Evolutionary conservation across 2,888 invertebrate species (phyloP).

Genomic region (Ornithoptera priamus): DNA sequence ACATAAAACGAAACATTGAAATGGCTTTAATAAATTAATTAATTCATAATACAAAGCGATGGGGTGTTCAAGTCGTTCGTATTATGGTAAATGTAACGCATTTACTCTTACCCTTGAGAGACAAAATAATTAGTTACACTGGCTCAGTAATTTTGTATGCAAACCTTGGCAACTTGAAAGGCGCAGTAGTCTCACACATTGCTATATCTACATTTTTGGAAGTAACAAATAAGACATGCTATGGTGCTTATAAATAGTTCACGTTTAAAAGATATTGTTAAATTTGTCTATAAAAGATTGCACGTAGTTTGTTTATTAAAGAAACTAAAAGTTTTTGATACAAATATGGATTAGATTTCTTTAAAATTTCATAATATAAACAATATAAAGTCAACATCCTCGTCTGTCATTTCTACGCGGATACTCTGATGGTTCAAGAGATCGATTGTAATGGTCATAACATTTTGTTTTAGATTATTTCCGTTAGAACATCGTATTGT

Average conservation of each 20-base stretch:
- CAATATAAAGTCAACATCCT: neutral
- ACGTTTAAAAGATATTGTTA: too few relatives aligned
- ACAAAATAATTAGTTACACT: neutral
- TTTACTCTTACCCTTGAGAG: neutral
- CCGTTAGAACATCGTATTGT: conserved; percentile 16
- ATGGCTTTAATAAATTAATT: too few relatives aligned
- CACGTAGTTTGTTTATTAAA: too few relatives aligned
- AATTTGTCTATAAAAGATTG: too few relatives aligned
- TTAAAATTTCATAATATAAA: too few relatives aligned
- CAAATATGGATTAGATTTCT: too few relatives aligned
- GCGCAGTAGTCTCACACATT: too few relatives aligned
- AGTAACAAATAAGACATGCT: too few relatives aligned
- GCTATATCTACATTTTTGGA: too few relatives aligned
- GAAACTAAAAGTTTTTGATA: too few relatives aligned
- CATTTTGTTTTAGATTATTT: conserved; percentile 10
- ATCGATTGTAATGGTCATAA: conserved; percentile 2
- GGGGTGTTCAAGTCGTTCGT: neutral
- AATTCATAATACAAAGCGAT: neutral
- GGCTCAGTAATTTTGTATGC: neutral
- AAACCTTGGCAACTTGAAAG: neutral
- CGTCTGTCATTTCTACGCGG: neutral
- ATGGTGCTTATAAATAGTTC: too few relatives aligned
- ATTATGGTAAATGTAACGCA: neutral
- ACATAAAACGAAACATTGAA: conserved; percentile 4
- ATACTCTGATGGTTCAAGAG: conserved; percentile 13